A percentile compares a stretch with the other conserved stretches of the same genome.
Evolutionary conservation across 2,888 invertebrate genomes (phyloP).

Genomic region (Hemaris fuciformis): DNA sequence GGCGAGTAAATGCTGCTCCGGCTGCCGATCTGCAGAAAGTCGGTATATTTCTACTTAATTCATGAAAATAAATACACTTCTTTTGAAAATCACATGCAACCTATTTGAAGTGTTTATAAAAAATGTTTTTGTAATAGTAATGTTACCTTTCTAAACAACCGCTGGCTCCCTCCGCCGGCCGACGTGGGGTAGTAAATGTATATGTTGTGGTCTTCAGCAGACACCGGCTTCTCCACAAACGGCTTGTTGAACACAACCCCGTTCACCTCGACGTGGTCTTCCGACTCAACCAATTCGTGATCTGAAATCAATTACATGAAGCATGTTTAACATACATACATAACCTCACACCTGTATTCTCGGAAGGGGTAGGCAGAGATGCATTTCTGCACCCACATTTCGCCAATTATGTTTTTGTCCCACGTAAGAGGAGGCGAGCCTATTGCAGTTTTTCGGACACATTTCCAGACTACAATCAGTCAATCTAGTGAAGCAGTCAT

Average conservation of each 20-base stretch:
- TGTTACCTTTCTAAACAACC: constrained; percentile 96
- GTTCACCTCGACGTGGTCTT: constrained; percentile 98
- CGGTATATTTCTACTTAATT: not conserved
- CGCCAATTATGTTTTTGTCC: too few species aligned
- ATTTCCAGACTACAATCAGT: too few species aligned
- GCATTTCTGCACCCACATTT: too few species aligned
- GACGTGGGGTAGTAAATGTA: constrained; percentile 99
- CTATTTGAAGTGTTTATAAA: not conserved
- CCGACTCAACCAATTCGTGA: constrained; percentile 95
- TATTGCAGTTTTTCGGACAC: too few species aligned
- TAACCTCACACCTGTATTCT: too few species aligned
- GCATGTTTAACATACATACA: too few species aligned
- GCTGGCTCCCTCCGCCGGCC: constrained; percentile 98
- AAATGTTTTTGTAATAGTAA: not conserved
- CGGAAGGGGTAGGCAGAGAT: too few species aligned
- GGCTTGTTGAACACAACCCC: constrained; percentile 98
- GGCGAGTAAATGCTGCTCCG: constrained; percentile 99
- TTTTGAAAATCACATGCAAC: not conserved
- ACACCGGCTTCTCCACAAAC: constrained; percentile 99
- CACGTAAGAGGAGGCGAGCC: too few species aligned
- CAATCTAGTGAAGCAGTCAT: too few species aligned
- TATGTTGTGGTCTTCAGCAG: constrained; percentile 99
- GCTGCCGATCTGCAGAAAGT: constrained; percentile 91
- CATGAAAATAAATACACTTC: not conserved
- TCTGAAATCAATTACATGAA: too few species aligned